Evolutionary conservation across 92 coral and sea anemone genomes (phyloP).

Genomic region (Hydrozoanthus gracilis): DNA sequence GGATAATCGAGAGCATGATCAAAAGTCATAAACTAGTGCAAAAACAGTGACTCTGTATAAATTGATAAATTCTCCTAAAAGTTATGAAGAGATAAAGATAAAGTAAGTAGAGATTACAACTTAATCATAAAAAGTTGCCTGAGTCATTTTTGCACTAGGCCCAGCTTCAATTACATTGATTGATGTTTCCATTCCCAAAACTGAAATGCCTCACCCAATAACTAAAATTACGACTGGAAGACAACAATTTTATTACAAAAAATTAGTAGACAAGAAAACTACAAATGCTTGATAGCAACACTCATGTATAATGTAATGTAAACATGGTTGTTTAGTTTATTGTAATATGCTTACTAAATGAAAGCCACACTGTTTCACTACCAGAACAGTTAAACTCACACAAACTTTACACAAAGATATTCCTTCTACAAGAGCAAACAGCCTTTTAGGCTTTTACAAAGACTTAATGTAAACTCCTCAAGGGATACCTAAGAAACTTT

Average conservation of each 20-base stretch:
- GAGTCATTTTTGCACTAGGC: not conserved
- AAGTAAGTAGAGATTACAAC: no score
- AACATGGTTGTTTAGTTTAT: not conserved
- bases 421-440: not conserved
- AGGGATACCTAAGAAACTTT: not conserved
- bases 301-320: not conserved
- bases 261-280: not conserved
- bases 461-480: not conserved
- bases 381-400: not conserved
- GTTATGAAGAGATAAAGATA: no score
- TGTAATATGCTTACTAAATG: not conserved
- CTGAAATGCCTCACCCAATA: not conserved
- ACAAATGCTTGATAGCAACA: not conserved
- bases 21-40: not conserved
- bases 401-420: not conserved
- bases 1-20: not conserved
- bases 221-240: not conserved
- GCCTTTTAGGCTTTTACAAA: conserved; percentile 4
- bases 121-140: not conserved
- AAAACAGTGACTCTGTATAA: no score
- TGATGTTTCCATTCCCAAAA: conserved; percentile 4
- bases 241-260: not conserved
- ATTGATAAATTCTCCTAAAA: no score
- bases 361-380: not conserved
- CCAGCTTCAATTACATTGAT: not conserved